phyloP scores from a whole-genome alignment of 2,113 vertebrate genomes.

The Polypterus senegalus region DNA sequence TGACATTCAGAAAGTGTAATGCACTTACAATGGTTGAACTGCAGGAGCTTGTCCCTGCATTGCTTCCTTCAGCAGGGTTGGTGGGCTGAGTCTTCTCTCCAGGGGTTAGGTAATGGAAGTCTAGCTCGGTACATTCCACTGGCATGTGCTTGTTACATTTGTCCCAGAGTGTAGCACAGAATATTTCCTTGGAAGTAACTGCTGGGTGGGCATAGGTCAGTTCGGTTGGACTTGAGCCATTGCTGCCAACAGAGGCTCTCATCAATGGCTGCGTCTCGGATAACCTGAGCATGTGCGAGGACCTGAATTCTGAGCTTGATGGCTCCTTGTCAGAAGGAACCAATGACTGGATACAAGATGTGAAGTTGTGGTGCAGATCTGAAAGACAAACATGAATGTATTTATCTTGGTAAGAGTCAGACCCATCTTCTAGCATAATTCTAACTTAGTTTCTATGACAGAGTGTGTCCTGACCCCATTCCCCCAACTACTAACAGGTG shows the following conservation, averaged over 20 bases:
- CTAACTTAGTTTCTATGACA: too few relatives aligned
- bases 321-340: neutral
- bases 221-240: constrained; percentile 1
- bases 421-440: too few relatives aligned
- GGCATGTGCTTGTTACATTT: constrained; percentile 44
- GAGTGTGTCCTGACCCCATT: too few relatives aligned
- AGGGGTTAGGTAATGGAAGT: constrained; percentile 45
- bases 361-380: too few relatives aligned
- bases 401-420: too few relatives aligned
- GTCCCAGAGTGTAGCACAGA: constrained; percentile 45
- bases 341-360: neutral
- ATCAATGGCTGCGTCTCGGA: constrained; percentile 38
- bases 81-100: constrained; percentile 10
- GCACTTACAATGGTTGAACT: neutral
- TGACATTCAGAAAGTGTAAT: neutral
- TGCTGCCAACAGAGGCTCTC: constrained; percentile 14
- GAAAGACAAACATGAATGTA: too few relatives aligned
- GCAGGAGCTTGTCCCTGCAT: neutral
- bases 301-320: constrained; percentile 16
- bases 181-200: constrained; percentile 19
- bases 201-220: neutral
- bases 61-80: neutral
- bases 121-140: constrained; percentile 64
- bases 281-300: constrained; percentile 24
- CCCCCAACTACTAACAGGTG: too few relatives aligned